Base-by-base conservation (phyloP, 2,797 vertebrate species). In the Lycodopsis pacificus region DNA sequence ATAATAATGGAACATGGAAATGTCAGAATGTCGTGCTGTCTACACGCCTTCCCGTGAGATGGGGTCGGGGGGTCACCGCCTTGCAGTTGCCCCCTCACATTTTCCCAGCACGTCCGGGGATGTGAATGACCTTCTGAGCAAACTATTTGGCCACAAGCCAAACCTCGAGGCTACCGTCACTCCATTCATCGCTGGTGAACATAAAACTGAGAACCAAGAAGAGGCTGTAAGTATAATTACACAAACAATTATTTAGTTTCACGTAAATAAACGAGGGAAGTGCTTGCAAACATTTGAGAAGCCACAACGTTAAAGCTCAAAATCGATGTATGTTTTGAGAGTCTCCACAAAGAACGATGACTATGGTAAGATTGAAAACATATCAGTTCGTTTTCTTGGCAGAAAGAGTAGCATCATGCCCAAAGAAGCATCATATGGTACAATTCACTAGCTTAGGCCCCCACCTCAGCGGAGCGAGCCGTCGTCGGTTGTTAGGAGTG, bases 41-140 rank as follows among this genome's bases (percentile, higher is more conserved):
- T 48, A 8, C 4, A 48, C 17, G n/a, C n/a, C 9, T 12, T 51
- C 49, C n/a, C 20, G 4, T 51, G 49, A 12, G 49, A 53, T 53
- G 4, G 46, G 46, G 20, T 48, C 3, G 36, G 42, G 54, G 17
- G 15, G 44, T 64, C 65, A 20, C 14, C 25, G 40, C 8, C n/a
- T 62, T 40, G n/a, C 64, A 40, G 30, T 40, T 11, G 15, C 14
- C 9, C 51, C 0, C 64, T 57, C 36, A 2, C 30, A 73, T 40
- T 72, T 72, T 69, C 63, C 71, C 71, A 84, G 57, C 19, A 6
- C 0, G 19, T 70, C 34, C 38, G 5, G n/a, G 13, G 17, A 73
- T 76, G 36, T 58, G 51, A 69, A 53, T 53, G 64, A 75, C 66
- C 58, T 44, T 54, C 65, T 83, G 71, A 73, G 51, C n/a, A 64